Percentiles rank a stretch among this genome's conserved stretches.
These are phyloP conservation scores for Oostethus manadensis DNA, from an alignment of 2,113 vertebrate species.

Conservation along the genomic window DNA sequence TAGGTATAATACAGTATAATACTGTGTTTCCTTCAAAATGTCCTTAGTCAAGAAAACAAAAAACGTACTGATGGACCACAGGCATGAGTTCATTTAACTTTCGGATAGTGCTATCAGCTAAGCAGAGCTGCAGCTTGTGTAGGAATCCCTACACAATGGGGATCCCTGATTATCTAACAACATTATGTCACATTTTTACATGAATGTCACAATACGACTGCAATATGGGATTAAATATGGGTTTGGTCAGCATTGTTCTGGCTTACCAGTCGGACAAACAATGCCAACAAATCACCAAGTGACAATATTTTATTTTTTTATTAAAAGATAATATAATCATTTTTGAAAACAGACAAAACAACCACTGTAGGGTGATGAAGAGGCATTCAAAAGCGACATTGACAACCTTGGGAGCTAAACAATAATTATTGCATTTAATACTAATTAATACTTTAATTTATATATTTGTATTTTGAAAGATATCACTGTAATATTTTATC, in stretches of 20 bases:
- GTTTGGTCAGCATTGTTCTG: neutral
- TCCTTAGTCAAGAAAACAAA: neutral
- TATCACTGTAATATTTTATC: no score
- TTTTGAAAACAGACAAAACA: no score
- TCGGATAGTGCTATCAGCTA: neutral
- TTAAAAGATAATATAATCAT: no score
- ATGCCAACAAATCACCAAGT: neutral
- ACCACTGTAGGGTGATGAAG: no score
- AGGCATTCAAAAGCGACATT: neutral
- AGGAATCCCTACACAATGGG: no score
- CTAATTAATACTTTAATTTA: no score
- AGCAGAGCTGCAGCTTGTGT: neutral
- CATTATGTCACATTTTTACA: neutral
- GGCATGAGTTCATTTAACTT: constrained; percentile 5
- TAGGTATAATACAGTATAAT: no score
- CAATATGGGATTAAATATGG: neutral
- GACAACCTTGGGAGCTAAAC: no score
- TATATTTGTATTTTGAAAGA: no score
- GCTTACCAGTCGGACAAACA: neutral
- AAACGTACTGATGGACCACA: neutral
- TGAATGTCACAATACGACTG: neutral
- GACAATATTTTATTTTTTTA: neutral
- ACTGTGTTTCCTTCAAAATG: neutral
- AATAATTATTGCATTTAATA: no score
- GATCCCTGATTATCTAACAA: neutral